Evolutionary conservation across 1,140 invertebrate genomes (phyloP).

Genomic region (Micrasema longulum): DNA sequence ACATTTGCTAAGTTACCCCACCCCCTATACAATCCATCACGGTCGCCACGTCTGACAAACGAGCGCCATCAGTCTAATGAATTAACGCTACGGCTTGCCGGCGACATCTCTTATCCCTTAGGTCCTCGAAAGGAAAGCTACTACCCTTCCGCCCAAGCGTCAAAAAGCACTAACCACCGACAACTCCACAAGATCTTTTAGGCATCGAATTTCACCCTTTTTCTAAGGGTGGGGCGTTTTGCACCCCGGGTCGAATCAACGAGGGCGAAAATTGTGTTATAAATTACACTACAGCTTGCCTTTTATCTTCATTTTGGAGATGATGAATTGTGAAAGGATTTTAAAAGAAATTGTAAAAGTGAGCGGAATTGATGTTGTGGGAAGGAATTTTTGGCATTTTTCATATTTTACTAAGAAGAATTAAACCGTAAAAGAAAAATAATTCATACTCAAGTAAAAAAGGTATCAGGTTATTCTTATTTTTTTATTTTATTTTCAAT

Average conservation of each 20-base stretch:
- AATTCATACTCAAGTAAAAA: too few relatives aligned
- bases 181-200: not conserved
- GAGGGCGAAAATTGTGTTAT: slow-evolving; percentile 37
- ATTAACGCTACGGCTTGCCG: slow-evolving; percentile 41
- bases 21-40: slow-evolving; percentile 23
- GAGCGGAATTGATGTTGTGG: slow-evolving; percentile 4
- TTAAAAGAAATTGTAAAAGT: slow-evolving; percentile 25
- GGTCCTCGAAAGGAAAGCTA: slow-evolving; percentile 6
- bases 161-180: not conserved
- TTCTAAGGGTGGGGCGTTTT: not conserved
- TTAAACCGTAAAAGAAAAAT: too few relatives aligned
- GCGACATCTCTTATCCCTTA: slow-evolving; percentile 33
- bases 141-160: not conserved
- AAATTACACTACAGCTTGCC: slow-evolving; percentile 35
- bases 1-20: slow-evolving; percentile 34
- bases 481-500: too few relatives aligned
- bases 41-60: slow-evolving; percentile 39
- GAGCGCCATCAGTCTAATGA: slow-evolving; percentile 43
- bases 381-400: not conserved
- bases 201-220: not conserved
- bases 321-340: slow-evolving; percentile 39
- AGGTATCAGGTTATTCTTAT: too few relatives aligned
- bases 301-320: slow-evolving; percentile 40
- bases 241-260: not conserved
- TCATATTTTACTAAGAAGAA: too few relatives aligned